These are phyloP conservation scores for Cathartes aura DNA, from an alignment of 2,113 vertebrate species.

Conservation along the genomic window DNA sequence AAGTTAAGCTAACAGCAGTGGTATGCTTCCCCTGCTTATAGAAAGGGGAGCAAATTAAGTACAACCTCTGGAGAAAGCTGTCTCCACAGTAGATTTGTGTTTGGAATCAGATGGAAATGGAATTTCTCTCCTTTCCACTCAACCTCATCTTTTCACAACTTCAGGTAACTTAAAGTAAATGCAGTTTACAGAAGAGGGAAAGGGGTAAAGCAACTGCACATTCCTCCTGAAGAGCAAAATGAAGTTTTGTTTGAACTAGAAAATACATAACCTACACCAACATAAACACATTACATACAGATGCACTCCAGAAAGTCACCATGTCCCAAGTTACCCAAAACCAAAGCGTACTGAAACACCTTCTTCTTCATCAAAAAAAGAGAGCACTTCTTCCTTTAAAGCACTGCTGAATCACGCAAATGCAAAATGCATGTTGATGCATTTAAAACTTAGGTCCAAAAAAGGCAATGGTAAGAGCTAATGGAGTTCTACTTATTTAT, in stretches of 20 bases:
- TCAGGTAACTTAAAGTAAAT: not conserved
- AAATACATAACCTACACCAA: not conserved
- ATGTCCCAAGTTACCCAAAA: not conserved
- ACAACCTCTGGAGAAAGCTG: not conserved
- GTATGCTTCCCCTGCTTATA: not conserved
- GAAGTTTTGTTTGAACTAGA: not conserved
- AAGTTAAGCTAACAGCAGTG: not conserved
- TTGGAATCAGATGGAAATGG: not conserved
- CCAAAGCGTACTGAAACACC: not conserved
- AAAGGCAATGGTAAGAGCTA: not conserved
- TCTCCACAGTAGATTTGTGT: not conserved
- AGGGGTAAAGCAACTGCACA: rapidly evolving
- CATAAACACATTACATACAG: not conserved
- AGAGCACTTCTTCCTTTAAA: not conserved
- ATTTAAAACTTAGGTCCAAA: not conserved
- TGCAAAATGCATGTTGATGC: not conserved
- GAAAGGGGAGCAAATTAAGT: not conserved
- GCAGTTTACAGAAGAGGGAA: not conserved
- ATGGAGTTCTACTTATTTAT: not conserved
- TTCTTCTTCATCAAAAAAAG: not conserved
- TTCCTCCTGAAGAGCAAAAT: not conserved
- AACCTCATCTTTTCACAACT: not conserved
- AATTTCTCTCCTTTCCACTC: not conserved
- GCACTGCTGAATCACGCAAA: not conserved
- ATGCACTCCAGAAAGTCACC: not conserved